phyloP scores from a whole-genome alignment of 2,113 vertebrate species.

The Willisornis vidua region DNA sequence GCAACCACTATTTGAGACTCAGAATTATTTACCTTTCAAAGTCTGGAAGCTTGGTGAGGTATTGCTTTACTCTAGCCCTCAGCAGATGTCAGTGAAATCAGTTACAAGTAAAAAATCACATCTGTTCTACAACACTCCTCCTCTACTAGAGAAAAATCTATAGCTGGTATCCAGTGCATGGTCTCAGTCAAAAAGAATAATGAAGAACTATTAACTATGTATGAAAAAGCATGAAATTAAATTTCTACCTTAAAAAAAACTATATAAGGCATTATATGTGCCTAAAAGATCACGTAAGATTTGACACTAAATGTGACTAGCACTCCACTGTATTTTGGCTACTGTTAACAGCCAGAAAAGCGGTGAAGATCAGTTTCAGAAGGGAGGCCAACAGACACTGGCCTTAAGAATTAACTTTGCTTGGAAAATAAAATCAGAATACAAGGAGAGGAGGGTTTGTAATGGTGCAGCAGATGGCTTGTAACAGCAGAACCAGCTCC shows the following conservation, averaged over 20 bases:
- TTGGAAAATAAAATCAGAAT: conserved; percentile 1
- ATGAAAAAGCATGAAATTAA: not conserved
- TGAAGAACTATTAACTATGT: not conserved
- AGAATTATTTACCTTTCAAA: not conserved
- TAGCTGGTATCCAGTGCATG: not conserved
- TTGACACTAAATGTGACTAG: not conserved
- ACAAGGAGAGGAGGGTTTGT: not conserved
- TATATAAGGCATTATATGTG: not conserved
- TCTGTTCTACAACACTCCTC: not conserved
- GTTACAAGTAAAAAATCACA: not conserved
- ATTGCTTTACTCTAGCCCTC: not conserved
- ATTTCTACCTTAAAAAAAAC: not conserved
- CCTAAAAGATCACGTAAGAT: not conserved
- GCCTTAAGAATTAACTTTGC: not conserved
- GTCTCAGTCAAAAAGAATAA: not conserved
- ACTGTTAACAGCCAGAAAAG: not conserved
- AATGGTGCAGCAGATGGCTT: not conserved
- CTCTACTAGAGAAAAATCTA: not conserved
- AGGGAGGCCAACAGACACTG: not conserved
- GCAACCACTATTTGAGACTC: not conserved
- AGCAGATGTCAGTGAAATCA: not conserved
- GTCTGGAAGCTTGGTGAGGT: not conserved
- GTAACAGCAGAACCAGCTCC: not conserved
- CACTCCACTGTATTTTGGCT: not conserved
- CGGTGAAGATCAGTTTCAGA: not conserved